Base-by-base conservation (phyloP, 2,113 vertebrate genomes). In the Carassius auratus region DNA sequence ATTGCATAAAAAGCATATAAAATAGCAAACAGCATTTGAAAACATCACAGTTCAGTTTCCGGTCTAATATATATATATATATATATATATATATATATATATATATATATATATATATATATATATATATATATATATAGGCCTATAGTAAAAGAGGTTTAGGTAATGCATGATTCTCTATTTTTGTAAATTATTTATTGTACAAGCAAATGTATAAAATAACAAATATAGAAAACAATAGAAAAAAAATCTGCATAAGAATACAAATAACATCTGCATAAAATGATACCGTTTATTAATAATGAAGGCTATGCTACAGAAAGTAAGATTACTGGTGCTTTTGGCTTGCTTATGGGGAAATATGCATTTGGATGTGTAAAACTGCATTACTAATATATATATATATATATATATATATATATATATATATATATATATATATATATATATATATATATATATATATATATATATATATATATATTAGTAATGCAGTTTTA, bases 1-100 rank as follows among this genome's bases (percentile, higher is more conserved):
- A 73, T 8, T 74, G 23, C 30, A 57, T 61, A 21, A 38, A 73
- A 71, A 38, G 68, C 68, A 42, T 83, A 69, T 85, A 21, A 50
- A 52, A 21, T 15, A 69, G 21, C 23, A 21, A 1, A 12, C 55
- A 45, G 19, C 19, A 21, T 68, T 33, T 62, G 23, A 23, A 64
- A 12, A 69, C 8, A 68, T 69, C 6, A 1, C 1, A 48, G 4
- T 12, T 71, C 3, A 42, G 21, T 38, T 42, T 5, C 8, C 26
- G 26, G 73, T 48, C n/a, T 23, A 26, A 26, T 26, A 26, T 26
- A 26, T 26, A 26, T 26, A 26, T 26, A 26, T 26, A 26, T 26
- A 26, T 26, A 26, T 26, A 26, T 26, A 26, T 26, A 26, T 26
- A 26, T 26, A 26, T 26, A 26, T 26, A 26, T 26, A 26, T 26